Conservation (phyloP, 2,888 invertebrate genomes). For the Luffia ferchaultella region DNA sequence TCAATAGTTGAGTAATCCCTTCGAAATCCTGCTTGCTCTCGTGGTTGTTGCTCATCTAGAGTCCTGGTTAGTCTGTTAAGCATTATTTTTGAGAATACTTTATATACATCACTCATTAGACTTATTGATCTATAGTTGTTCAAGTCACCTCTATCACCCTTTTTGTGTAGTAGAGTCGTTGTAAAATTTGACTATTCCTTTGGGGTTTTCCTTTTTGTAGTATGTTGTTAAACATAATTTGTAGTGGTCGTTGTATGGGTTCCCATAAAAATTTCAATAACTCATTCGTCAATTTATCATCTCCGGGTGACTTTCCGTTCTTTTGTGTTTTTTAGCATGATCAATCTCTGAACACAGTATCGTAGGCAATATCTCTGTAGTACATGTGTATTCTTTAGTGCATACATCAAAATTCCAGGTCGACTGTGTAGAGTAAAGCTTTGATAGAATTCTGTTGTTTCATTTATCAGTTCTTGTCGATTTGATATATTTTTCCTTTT, state of each 20-base stretch:
- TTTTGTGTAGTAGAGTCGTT: constrained; percentile 16
- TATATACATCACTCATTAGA: too few species aligned
- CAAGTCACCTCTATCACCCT: constrained; percentile 15
- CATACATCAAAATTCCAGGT: not conserved
- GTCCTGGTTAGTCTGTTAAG: constrained; percentile 10
- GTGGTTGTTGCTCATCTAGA: constrained; percentile 17
- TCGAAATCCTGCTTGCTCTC: constrained; percentile 18
- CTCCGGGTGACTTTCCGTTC: constrained; percentile 8
- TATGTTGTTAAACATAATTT: constrained; percentile 14
- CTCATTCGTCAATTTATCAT: constrained; percentile 10
- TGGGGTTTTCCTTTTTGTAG: constrained; percentile 7
- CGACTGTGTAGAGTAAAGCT: not conserved
- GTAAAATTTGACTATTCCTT: too few species aligned
- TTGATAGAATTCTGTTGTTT: constrained; percentile 5
- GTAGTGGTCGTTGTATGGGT: constrained; percentile 4
- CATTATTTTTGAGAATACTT: constrained; percentile 18
- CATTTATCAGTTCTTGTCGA: constrained; percentile 6
- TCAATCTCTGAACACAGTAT: constrained; percentile 1
- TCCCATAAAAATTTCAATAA: constrained; percentile 4
- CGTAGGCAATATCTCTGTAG: too few species aligned
- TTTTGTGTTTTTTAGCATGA: constrained; percentile 7
- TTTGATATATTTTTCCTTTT: not conserved
- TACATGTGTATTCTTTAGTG: not conserved
- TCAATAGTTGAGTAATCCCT: constrained; percentile 14
- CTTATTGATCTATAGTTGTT: constrained; percentile 18